phyloP scores from a whole-genome alignment of 2,888 invertebrate genomes.

The Eupithecia subfuscata region DNA sequence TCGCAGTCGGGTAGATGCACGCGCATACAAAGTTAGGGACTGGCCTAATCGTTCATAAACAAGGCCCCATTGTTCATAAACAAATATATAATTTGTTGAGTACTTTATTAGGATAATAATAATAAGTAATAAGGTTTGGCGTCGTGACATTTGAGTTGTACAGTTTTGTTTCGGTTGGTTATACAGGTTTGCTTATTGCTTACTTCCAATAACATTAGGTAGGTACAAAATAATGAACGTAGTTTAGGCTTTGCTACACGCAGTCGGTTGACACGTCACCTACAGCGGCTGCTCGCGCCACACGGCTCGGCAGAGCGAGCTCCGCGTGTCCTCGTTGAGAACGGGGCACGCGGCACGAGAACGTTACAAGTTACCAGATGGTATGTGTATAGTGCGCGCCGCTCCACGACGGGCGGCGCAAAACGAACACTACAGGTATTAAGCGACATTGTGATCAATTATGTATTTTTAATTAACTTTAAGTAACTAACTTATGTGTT shows the following conservation, averaged over 20 bases:
- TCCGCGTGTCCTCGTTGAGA: neutral
- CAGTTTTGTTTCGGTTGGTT: neutral
- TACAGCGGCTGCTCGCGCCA: neutral
- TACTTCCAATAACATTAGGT: neutral
- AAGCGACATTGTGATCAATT: constrained; percentile 29
- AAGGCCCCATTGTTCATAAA: too few relatives aligned
- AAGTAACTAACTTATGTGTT: constrained; percentile 8
- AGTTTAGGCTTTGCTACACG: neutral
- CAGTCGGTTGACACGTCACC: neutral
- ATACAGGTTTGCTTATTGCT: neutral
- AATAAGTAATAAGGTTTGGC: neutral
- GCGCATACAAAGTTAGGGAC: neutral
- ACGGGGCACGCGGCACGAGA: neutral
- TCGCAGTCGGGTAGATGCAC: too few relatives aligned
- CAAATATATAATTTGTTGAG: too few relatives aligned
- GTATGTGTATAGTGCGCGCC: neutral
- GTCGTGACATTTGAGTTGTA: too few relatives aligned
- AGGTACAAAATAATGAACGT: neutral
- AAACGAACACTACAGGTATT: constrained; percentile 26
- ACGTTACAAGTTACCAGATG: neutral
- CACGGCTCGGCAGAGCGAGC: neutral
- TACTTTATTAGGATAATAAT: neutral
- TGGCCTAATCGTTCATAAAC: neutral
- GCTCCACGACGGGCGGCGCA: neutral
- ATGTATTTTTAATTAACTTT: constrained; percentile 11